These are phyloP conservation scores for Aulostomus chinensis DNA, from an alignment of 2,797 vertebrate species.

Conservation along the genomic window DNA sequence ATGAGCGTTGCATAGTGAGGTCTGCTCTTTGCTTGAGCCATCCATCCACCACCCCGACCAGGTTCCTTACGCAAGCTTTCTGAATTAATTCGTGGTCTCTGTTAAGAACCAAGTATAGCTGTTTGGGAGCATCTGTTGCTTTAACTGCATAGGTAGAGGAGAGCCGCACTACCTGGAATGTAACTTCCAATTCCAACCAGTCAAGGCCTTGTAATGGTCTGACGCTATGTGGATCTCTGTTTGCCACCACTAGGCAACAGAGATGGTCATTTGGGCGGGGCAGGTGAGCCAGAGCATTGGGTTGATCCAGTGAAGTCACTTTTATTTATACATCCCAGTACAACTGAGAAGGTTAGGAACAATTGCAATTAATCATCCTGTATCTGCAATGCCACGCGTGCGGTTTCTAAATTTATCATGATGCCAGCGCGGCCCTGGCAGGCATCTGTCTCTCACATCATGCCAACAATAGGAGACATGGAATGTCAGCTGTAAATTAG, in stretches of 20 bases:
- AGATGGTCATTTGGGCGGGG: background rate
- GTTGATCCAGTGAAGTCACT: background rate
- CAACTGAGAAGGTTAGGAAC: constrained; percentile 59
- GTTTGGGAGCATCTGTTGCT: no score
- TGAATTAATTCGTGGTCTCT: no score
- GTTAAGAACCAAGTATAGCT: no score
- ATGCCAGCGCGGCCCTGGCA: constrained; percentile 36
- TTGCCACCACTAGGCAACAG: background rate
- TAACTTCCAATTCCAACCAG: no score
- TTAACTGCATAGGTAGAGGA: no score
- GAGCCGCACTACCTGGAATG: no score
- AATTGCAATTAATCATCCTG: constrained; percentile 58
- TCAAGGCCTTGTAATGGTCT: no score
- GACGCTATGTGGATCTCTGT: no score
- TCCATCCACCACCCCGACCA: no score
- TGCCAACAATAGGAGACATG: constrained; percentile 55
- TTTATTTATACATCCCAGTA: constrained; percentile 11
- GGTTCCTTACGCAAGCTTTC: no score
- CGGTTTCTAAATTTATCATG: constrained; percentile 71
- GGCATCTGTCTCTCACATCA: constrained; percentile 49
- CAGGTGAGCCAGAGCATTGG: background rate
- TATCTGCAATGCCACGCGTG: constrained; percentile 40
- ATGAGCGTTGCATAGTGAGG: no score
- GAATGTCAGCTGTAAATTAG: constrained; percentile 68
- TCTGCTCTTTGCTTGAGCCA: no score